Percentiles rank a stretch among this genome's conserved stretches.
Evolutionary conservation across 1,140 invertebrate species (phyloP).

Genomic region (Philotrypesis tridentata): DNA sequence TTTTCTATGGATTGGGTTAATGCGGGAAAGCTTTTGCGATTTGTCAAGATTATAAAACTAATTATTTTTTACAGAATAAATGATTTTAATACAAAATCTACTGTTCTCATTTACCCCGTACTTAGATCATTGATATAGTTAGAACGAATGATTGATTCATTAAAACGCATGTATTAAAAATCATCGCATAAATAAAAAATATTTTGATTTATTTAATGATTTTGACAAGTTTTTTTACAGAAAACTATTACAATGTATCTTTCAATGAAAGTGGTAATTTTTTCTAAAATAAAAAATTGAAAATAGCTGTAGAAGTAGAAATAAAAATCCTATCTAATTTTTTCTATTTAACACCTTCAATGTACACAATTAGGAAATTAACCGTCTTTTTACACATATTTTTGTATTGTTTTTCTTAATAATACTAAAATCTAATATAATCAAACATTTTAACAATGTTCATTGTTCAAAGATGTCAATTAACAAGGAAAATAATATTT

Average conservation of each 20-base stretch:
- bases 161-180: too few species aligned
- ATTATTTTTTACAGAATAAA: conserved; percentile 45
- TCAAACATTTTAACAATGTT: conserved; percentile 10
- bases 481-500: neutral
- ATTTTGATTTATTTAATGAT: neutral
- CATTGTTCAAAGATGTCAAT: conserved; percentile 1
- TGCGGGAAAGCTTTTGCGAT: neutral
- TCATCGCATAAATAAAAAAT: neutral
- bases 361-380: neutral
- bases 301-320: neutral
- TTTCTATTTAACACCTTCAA: neutral
- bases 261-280: neutral
- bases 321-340: conserved; percentile 10
- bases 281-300: neutral
- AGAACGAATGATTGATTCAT: neutral
- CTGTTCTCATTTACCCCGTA: neutral
- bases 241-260: neutral
- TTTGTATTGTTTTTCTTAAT: neutral
- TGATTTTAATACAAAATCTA: conserved; percentile 25
- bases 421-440: conserved; percentile 16
- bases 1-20: conserved; percentile 33
- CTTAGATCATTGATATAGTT: neutral
- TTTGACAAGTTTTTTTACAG: neutral
- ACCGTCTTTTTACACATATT: neutral
- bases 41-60: conserved; percentile 17